These are phyloP conservation scores for Cactoblastis cactorum DNA, from an alignment of 2,888 invertebrate genomes.

Conservation along the genomic window DNA sequence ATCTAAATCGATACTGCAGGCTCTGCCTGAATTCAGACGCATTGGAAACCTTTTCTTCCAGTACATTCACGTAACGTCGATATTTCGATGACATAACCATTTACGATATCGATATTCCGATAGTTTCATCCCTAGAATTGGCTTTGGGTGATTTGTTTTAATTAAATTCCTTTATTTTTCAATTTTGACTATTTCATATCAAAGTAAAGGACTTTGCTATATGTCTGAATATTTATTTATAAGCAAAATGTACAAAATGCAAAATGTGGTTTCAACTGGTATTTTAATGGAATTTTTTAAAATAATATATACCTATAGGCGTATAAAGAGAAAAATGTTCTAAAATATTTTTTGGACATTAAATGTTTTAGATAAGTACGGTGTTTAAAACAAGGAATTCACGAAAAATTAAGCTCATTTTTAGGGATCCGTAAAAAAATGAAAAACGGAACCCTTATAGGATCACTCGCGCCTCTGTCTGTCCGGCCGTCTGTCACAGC, in stretches of 20 bases:
- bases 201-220: background rate
- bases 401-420: too few relatives aligned
- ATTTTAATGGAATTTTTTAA: too few relatives aligned
- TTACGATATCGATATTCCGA: constrained; percentile 12
- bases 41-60: constrained; percentile 9
- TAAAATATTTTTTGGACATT: too few relatives aligned
- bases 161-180: background rate
- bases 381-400: too few relatives aligned
- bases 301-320: too few relatives aligned
- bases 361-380: too few relatives aligned
- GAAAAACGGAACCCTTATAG: too few relatives aligned
- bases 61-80: constrained; percentile 12
- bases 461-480: too few relatives aligned
- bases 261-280: too few relatives aligned
- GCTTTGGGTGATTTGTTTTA: background rate
- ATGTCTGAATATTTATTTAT: background rate
- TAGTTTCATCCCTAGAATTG: background rate
- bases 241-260: background rate
- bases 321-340: too few relatives aligned
- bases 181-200: background rate
- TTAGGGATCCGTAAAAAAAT: too few relatives aligned
- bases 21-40: constrained; percentile 11
- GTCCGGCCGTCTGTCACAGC: too few relatives aligned
- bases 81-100: constrained; percentile 8
- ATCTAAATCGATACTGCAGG: constrained; percentile 23